phyloP scores from a whole-genome alignment of 2,113 vertebrate species.

The Mastomys natalensis region DNA sequence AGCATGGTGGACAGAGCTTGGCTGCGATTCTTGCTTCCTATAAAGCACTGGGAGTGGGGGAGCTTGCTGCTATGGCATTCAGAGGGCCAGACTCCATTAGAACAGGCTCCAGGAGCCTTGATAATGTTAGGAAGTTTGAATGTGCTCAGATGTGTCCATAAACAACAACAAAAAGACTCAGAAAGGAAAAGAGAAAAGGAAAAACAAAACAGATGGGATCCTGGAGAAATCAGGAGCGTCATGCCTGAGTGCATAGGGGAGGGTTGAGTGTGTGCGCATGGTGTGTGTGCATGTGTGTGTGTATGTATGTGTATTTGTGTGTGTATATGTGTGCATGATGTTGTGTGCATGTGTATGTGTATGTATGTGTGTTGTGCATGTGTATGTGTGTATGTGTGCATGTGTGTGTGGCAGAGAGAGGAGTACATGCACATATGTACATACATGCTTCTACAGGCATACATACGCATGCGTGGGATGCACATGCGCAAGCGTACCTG shows the following conservation, averaged over 20 bases:
- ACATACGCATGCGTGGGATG: not conserved
- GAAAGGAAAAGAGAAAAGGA: not conserved
- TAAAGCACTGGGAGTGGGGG: not conserved
- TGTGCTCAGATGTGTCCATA: conserved; percentile 60
- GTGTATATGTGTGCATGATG: fast-evolving
- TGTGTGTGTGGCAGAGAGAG: not conserved
- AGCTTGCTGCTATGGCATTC: conserved; percentile 7
- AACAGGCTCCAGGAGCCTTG: not conserved
- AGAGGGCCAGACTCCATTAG: conserved; percentile 26
- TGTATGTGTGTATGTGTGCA: not conserved
- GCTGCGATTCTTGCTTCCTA: conserved; percentile 17
- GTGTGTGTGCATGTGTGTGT: too few species aligned
- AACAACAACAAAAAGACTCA: not conserved
- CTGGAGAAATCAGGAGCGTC: not conserved
- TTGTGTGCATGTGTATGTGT: not conserved
- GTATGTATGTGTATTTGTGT: too few species aligned
- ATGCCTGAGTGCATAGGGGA: not conserved
- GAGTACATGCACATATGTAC: too few species aligned
- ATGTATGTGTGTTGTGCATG: not conserved
- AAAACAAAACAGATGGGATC: conserved; percentile 32
- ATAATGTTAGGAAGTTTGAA: conserved; percentile 78
- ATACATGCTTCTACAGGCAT: too few species aligned
- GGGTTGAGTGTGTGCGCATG: not conserved
- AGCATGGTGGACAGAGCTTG: not conserved
- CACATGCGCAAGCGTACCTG: not conserved